phyloP scores from a whole-genome alignment of 2,113 vertebrate species.

The Cynocephalus volans region DNA sequence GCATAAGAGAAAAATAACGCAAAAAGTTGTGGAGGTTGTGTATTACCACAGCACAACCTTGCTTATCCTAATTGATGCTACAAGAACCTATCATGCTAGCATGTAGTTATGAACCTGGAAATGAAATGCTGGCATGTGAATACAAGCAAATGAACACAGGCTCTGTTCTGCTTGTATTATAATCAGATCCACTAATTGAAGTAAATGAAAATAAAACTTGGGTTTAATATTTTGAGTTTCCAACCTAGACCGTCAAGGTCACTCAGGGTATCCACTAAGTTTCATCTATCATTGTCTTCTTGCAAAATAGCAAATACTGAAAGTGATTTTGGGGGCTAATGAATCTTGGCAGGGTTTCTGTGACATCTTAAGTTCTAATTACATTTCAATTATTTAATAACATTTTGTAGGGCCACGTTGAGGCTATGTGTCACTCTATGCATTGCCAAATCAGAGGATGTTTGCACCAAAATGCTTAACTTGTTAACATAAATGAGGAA shows the following conservation, averaged over 20 bases:
- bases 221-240: not conserved
- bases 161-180: not conserved
- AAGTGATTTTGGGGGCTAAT: not conserved
- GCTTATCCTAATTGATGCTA: not conserved
- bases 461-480: conserved; percentile 28
- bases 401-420: not conserved
- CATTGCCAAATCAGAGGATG: not conserved
- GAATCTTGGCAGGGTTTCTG: conserved; percentile 55
- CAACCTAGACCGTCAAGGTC: not conserved
- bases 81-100: not conserved
- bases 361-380: conserved; percentile 65
- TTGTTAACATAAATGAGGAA: conserved; percentile 22
- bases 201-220: not conserved
- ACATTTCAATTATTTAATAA: conserved; percentile 38
- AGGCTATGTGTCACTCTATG: not conserved
- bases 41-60: not conserved
- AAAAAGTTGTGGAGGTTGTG: not conserved
- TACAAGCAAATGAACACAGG: not conserved
- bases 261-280: not conserved
- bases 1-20: not conserved
- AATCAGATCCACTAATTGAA: not conserved
- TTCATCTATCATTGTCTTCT: conserved; percentile 25
- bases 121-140: not conserved
- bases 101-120: not conserved
- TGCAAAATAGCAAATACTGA: not conserved